Conservation (phyloP, 2,113 vertebrate genomes). For the Malurus alboscapulatus region DNA sequence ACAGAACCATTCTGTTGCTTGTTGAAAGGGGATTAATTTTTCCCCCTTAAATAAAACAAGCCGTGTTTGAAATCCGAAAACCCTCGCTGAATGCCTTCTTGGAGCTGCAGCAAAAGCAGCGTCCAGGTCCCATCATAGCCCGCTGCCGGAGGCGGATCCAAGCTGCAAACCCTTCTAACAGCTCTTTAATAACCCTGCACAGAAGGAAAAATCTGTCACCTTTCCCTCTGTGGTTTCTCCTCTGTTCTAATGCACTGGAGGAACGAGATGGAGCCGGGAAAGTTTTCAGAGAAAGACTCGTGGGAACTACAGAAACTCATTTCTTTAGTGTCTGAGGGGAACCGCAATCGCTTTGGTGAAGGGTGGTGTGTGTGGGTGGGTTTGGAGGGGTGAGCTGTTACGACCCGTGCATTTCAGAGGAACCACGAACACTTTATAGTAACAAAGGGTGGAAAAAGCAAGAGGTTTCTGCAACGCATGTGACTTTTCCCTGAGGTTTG, state of each 20-base stretch:
- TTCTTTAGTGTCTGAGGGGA: conserved; percentile 55
- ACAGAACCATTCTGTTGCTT: neutral
- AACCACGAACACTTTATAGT: conserved; percentile 73
- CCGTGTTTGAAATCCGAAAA: conserved; percentile 27
- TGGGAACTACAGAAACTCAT: conserved; percentile 59
- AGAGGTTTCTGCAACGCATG: conserved; percentile 53
- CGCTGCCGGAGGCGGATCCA: conserved; percentile 44
- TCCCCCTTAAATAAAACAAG: conserved; percentile 52
- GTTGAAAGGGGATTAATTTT: conserved; percentile 50
- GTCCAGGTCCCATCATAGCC: conserved; percentile 60
- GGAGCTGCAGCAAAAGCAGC: conserved; percentile 43
- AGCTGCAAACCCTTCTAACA: conserved; percentile 63
- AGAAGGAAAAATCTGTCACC: conserved; percentile 69
- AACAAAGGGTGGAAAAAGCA: conserved; percentile 73
- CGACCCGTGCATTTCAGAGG: conserved; percentile 59
- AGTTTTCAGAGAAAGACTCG: conserved; percentile 64
- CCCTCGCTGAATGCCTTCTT: conserved; percentile 33
- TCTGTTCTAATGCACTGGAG: conserved; percentile 48
- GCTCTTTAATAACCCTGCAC: conserved; percentile 51
- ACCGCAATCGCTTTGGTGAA: conserved; percentile 46
- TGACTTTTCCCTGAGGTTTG: conserved; percentile 69
- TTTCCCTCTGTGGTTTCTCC: conserved; percentile 65
- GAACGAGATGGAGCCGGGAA: conserved; percentile 36
- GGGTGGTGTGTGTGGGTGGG: conserved; percentile 55
- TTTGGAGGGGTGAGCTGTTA: conserved; percentile 54